Base-by-base conservation (phyloP, 2,797 vertebrate species). In the Lepidocolaptes lacrymiger region DNA sequence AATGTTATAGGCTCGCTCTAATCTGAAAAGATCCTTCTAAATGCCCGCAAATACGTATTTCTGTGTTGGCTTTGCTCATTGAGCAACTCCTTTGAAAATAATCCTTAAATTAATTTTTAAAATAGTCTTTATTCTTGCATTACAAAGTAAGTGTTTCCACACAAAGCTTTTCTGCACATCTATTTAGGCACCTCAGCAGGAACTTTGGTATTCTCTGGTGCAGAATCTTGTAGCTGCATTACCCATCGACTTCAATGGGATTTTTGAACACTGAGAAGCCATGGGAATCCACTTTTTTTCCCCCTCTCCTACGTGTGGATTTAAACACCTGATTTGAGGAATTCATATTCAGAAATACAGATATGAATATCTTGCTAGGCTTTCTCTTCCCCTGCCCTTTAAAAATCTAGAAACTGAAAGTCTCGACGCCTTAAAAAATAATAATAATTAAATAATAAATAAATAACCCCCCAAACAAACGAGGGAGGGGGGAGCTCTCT, bases 331-430 rank as follows among this genome's bases (percentile, higher is more conserved):
- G 52, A 26, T 61, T 71, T 68, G 49, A 68, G 28, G 37, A 79
- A 49, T 3, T 27, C 17, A 3, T 13, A 49, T 10, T 49, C 16
- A 61, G 30, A 61, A 58, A 61, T 6, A 17, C 0, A 1, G 15
- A 5, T 39, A 16, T 1, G 26, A 32, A 5, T 55, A 56, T 14
- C 34, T 34, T 15, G 14, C 16, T 24, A 4, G 2, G 46, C 11
- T 52, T 3, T 2, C 20, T 23, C 6, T 10, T 2, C 5, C 4
- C 1, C 2, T 10, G 6, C 4, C 34, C 48, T 55, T 36, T 7
- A 73, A 9, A 63, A 46, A 58, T 30, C 11, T 14, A 77, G 37
- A 37, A 51, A 63, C 0, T 34, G 11, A 71, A 39, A 22, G 6
- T 5, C 20, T 19, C 7, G 3, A 37, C 3, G 39, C 3, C 28